phyloP scores from a whole-genome alignment of 2,888 invertebrate species.

The Cheilosia soror region DNA sequence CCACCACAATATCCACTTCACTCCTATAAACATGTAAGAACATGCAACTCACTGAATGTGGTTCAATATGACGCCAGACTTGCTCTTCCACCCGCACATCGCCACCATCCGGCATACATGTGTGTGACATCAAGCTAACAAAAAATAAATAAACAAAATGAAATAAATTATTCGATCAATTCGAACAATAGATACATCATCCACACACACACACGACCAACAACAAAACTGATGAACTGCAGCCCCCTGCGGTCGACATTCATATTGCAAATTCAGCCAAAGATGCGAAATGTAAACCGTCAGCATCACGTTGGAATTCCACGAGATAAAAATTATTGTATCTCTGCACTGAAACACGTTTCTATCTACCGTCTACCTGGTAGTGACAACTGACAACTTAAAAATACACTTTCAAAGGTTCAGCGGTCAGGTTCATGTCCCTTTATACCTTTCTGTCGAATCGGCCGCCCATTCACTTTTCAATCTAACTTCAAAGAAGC shows the following conservation, averaged over 20 bases:
- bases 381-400: slow-evolving; percentile 17
- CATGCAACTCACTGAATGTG: slow-evolving; percentile 32
- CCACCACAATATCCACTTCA: slow-evolving; percentile 21
- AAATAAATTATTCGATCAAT: slow-evolving; percentile 51
- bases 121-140: slow-evolving; percentile 40
- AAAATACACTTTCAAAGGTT: slow-evolving; percentile 58
- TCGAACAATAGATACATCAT: slow-evolving; percentile 47
- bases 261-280: slow-evolving; percentile 8
- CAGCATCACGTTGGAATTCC: neutral
- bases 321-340: neutral
- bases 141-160: slow-evolving; percentile 16
- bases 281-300: neutral
- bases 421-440: slow-evolving; percentile 60
- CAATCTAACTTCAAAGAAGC: slow-evolving; percentile 51
- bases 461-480: slow-evolving; percentile 59
- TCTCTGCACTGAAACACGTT: neutral
- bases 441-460: slow-evolving; percentile 30
- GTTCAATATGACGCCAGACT: slow-evolving; percentile 33
- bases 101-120: slow-evolving; percentile 22
- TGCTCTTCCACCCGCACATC: slow-evolving; percentile 17
- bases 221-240: slow-evolving; percentile 15
- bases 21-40: slow-evolving; percentile 50
- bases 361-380: slow-evolving; percentile 22
- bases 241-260: slow-evolving; percentile 11
- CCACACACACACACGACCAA: neutral